Evolutionary conservation across 2,888 invertebrate genomes (phyloP).

Genomic region (Dicyrtoma fusca): DNA sequence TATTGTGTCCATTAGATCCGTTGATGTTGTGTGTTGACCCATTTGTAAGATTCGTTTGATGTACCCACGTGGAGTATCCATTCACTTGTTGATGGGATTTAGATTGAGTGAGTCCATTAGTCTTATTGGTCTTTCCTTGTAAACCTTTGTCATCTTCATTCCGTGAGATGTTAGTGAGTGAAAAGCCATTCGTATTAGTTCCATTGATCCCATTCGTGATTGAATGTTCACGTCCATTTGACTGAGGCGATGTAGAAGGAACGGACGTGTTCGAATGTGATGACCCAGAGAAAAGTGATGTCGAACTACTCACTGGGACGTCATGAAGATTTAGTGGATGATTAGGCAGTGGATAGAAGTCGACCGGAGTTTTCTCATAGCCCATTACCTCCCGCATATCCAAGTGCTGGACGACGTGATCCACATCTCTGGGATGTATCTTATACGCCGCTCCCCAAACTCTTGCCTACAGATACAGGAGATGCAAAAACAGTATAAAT

Average conservation of each 20-base stretch:
- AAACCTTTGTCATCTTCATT: neutral
- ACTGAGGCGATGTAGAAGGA: neutral
- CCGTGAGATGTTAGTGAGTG: neutral
- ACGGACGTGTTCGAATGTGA: neutral
- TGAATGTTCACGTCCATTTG: neutral
- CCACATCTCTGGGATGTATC: constrained; percentile 71
- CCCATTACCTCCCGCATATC: constrained; percentile 93
- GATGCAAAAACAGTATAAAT: too few species aligned
- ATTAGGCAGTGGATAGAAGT: constrained; percentile 69
- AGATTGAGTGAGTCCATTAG: too few species aligned
- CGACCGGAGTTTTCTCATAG: constrained; percentile 72
- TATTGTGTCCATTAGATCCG: neutral
- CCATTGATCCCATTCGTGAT: neutral
- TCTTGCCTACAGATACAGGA: constrained; percentile 63
- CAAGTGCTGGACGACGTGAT: constrained; percentile 75
- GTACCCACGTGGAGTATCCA: too few species aligned
- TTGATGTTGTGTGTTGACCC: neutral
- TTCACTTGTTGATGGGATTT: too few species aligned
- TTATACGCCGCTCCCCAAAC: constrained; percentile 94
- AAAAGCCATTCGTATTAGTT: neutral
- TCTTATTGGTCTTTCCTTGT: too few species aligned
- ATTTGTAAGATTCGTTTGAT: neutral
- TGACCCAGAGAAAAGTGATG: neutral
- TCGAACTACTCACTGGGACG: constrained; percentile 1
- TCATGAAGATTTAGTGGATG: constrained; percentile 48